Conservation (phyloP, 2,113 vertebrate species). For the Hydropotes inermis region DNA sequence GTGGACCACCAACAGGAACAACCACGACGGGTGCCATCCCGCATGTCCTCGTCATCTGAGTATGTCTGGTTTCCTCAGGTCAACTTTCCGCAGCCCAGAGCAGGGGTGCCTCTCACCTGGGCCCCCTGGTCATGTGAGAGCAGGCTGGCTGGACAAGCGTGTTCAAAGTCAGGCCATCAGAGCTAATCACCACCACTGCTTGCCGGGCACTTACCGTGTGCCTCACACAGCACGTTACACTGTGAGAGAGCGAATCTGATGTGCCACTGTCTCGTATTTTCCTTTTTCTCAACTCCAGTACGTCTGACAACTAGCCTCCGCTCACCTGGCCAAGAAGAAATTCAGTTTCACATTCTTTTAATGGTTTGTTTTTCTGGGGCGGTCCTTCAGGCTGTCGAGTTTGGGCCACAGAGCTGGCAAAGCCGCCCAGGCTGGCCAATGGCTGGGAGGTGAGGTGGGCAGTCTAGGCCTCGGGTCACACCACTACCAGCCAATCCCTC, state of each 20-base stretch:
- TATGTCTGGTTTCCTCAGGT: background rate
- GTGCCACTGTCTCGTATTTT: rapidly evolving
- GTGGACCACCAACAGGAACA: background rate
- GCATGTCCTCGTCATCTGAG: rapidly evolving
- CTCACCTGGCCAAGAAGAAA: background rate
- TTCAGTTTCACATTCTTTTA: background rate
- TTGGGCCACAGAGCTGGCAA: background rate
- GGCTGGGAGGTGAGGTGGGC: background rate
- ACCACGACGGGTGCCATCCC: rapidly evolving
- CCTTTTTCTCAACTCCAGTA: background rate
- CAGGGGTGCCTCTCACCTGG: background rate
- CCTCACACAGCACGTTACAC: rapidly evolving
- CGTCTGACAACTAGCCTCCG: background rate
- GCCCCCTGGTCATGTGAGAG: rapidly evolving
- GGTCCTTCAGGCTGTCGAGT: background rate
- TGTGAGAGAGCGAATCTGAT: rapidly evolving
- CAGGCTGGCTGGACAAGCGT: background rate
- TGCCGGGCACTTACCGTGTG: background rate
- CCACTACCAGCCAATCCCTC: too few relatives aligned
- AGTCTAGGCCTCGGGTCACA: background rate
- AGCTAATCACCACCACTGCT: rapidly evolving
- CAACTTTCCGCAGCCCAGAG: background rate
- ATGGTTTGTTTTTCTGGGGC: background rate
- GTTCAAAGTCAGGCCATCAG: background rate
- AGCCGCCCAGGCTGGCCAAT: background rate